Evolutionary conservation across 2,113 vertebrate species (phyloP), one percentile per base, ranked within the genome.

Genomic region (Odocoileus hemionus): DNA sequence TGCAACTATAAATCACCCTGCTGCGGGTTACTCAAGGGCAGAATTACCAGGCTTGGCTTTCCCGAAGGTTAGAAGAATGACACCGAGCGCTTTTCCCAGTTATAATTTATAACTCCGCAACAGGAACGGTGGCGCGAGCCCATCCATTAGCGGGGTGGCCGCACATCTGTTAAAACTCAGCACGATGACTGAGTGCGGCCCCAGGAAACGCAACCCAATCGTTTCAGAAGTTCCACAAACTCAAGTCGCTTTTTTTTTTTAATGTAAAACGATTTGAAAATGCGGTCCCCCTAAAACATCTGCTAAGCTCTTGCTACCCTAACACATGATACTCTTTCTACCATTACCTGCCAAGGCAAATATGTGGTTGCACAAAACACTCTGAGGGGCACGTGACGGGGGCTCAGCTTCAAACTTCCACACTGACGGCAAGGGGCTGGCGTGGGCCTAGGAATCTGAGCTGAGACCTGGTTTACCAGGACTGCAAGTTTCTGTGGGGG

Each of bases 171-270:
- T 98, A 98, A 95, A 98, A 96, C 96, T 98, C 95, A 99, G 87
- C 95, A 98, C 98, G 98, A 98, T 95, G 98, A 96, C 95, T 98
- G 99, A 98, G 98, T 98, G 82, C 11, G 83, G 97, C 98, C 98
- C 98, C 98, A 98, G 98, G 99, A 99, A 99, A 98, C 50, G 98
- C 99, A 99, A 99, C 98, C 97, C 98, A 98, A 99, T 98, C 98
- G 78, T 97, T 96, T 95, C 98, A 97, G 96, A 98, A 99, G 98
- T 98, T 98, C 97, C 95, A 98, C 98, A 98, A 98, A 98, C 95
- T 98, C 96, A 61, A 98, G 98, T 96, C 98, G 95, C 98, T 98
- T 97, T 98, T 98, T 98, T 33, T 52, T 80, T 33, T 47, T n/a
- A 98, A 98, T 94, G 98, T 94, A 96, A 98, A 99, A 99, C 95